Base-by-base conservation (phyloP, 2,113 vertebrate genomes). In the Xyliphius kryptos region DNA sequence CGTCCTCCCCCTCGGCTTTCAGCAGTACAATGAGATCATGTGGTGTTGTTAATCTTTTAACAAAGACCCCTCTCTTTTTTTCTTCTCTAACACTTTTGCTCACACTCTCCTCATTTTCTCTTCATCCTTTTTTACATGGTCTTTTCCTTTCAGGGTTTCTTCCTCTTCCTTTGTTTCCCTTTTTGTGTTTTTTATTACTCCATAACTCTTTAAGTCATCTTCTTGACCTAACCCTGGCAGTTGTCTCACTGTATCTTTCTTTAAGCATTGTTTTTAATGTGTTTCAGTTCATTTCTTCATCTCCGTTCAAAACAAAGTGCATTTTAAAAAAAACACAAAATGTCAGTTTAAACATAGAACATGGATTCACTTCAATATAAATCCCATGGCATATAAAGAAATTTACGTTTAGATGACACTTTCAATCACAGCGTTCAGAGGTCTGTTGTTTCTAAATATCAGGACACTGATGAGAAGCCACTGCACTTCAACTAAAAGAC, bases 31-130 rank as follows among this genome's bases (percentile, higher is more conserved):
- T 89, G 82, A 82, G 85, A 84, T 88, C 87, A 89, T 88, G 87
- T 87, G 86, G 83, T 87, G 86, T 85, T 88, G 85, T 87, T 88
- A 89, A 89, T 88, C 87, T 87, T 83, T 76, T 80, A 89, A 88
- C 86, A 88, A 89, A 87, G 82, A 74, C 74, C 76, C 74, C 76
- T 76, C 84, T 88, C 83, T 86, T 82, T 84, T n/a, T 69, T 76
- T 61, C 66, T 63, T 66, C 36, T 58, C 48, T 51, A 22, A 44
- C 22, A 9, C 65, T 68, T 40, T 61, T 72, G 68, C 79, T 75
- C 70, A 21, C 20, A 76, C 69, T 76, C 76, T 74, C 74, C 73
- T 77, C 73, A 72, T 82, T 86, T 82, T 85, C 81, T 82, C 75
- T 74, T 68, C 70, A 64, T 68, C 37, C 15, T 12, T 66, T 63